Evolutionary conservation across 2,888 invertebrate genomes (phyloP).

Genomic region (Mongoloraphidia duomilia): DNA sequence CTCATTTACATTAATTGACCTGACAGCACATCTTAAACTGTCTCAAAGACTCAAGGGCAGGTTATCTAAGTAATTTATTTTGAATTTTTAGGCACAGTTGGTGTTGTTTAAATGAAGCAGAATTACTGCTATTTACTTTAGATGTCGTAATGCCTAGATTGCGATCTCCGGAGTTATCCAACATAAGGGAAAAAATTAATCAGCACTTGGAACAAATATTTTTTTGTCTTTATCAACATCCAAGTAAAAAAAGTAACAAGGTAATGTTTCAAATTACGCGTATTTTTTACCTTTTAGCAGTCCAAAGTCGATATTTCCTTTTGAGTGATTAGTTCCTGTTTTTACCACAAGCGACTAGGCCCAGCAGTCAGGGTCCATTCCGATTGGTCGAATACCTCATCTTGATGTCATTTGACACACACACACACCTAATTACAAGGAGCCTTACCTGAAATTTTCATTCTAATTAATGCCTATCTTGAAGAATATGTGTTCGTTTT

Average conservation of each 20-base stretch:
- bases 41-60: not conserved
- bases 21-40: not conserved
- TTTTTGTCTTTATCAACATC: slow-evolving; percentile 76
- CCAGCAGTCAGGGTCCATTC: too few species aligned
- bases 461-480: too few species aligned
- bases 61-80: not conserved
- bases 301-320: too few species aligned
- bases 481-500: too few species aligned
- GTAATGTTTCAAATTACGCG: slow-evolving; percentile 19
- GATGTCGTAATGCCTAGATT: slow-evolving; percentile 57
- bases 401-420: too few species aligned
- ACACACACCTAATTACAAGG: too few species aligned
- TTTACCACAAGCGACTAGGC: too few species aligned
- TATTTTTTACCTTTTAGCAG: too few species aligned
- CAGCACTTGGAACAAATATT: slow-evolving; percentile 74
- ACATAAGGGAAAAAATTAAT: slow-evolving; percentile 50
- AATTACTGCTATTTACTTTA: slow-evolving; percentile 62
- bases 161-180: slow-evolving; percentile 47
- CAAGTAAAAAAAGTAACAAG: slow-evolving; percentile 48
- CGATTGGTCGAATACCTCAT: too few species aligned
- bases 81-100: slow-evolving; percentile 42
- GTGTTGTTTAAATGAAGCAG: slow-evolving; percentile 66
- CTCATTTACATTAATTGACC: slow-evolving; percentile 1
- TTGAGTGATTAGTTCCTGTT: too few species aligned
- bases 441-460: too few species aligned